Evolutionary conservation across 2,797 vertebrate genomes (phyloP), one percentile per base, ranked within the genome.

Genomic region (Rhabdophis nuchalis): DNA sequence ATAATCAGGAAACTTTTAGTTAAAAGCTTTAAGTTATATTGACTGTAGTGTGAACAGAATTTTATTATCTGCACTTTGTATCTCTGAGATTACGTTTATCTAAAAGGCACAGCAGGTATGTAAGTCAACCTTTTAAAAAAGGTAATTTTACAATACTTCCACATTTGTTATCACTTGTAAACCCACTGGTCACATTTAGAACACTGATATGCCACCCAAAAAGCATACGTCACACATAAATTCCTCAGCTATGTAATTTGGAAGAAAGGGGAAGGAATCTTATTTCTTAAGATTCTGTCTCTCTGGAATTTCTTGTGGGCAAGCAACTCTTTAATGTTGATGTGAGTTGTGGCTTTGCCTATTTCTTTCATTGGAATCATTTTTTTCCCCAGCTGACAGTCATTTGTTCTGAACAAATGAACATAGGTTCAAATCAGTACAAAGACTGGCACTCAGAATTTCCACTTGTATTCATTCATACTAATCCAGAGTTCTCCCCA

Each of bases 41-140:
- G 92, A 85, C 23, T 32, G 20, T 56, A 32, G 82, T 92, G 52
- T 91, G 77, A 94, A 54, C 72, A 93, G 29, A 93, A n/a, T 4
- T 91, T 4, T 16, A 12, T 25, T 68, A 90, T 2, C 9, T 87
- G 1, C 4, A 56, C 20, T 8, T 94, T 88, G 57, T 85, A 64
- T 82, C 29, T 52, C 50, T 87, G 95, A 93, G 86, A 91, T 90
- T 85, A 85, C 18, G 2, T 3, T 94, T 53, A 18, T 56, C 54
- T 60, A 5, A 5, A 91, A 77, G 94, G 50, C 3, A 87, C 91
- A 92, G 7, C 64, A 41, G 56, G 64, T 1, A 88, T 57, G 82
- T 89, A 72, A 90, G 91, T 87, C 50, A 92, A 27, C 72, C 27
- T 54, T 53, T 90, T 11, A 20, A 14, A 46, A 53, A n/a, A 53